Percentiles rank a stretch among this genome's conserved stretches.
phyloP scores from a whole-genome alignment of 2,888 invertebrate species.

The Drosophila nigritarsus region DNA sequence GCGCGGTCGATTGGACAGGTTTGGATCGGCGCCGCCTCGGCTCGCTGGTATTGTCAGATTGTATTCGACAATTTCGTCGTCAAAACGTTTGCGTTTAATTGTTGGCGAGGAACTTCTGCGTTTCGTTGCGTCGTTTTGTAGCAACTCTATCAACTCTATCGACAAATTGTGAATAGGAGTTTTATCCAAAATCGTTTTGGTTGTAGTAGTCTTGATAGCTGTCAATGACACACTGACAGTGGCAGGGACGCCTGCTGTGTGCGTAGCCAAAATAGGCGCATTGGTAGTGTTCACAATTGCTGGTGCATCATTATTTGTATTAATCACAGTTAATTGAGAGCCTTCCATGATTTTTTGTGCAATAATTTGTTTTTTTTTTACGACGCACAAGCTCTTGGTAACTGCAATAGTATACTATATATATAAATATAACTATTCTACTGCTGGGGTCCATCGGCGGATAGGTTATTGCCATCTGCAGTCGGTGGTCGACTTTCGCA shows the following conservation, averaged over 20 bases:
- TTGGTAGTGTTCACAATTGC: constrained; percentile 12
- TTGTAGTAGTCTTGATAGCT: constrained; percentile 46
- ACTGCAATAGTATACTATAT: not conserved
- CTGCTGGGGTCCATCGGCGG: constrained; percentile 28
- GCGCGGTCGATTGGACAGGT: constrained; percentile 84
- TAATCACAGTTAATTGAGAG: constrained; percentile 30
- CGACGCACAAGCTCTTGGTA: constrained; percentile 42
- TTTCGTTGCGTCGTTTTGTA: constrained; percentile 82
- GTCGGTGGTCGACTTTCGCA: constrained; percentile 69
- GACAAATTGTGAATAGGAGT: constrained; percentile 68
- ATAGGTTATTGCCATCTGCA: constrained; percentile 62
- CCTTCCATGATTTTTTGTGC: constrained; percentile 42
- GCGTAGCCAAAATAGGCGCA: constrained; percentile 26
- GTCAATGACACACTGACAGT: constrained; percentile 58
- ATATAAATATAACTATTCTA: constrained; percentile 3
- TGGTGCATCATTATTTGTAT: constrained; percentile 13
- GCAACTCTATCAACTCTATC: constrained; percentile 78
- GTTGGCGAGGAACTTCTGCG: constrained; percentile 92
- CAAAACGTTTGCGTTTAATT: constrained; percentile 97
- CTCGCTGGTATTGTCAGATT: constrained; percentile 89
- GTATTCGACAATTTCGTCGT: constrained; percentile 98
- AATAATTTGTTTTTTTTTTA: constrained; percentile 36
- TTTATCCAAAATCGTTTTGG: constrained; percentile 40
- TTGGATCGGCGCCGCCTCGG: constrained; percentile 74
- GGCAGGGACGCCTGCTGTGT: constrained; percentile 47